Evolutionary conservation across 2,113 vertebrate species (phyloP).

Genomic region (Equus przewalskii): DNA sequence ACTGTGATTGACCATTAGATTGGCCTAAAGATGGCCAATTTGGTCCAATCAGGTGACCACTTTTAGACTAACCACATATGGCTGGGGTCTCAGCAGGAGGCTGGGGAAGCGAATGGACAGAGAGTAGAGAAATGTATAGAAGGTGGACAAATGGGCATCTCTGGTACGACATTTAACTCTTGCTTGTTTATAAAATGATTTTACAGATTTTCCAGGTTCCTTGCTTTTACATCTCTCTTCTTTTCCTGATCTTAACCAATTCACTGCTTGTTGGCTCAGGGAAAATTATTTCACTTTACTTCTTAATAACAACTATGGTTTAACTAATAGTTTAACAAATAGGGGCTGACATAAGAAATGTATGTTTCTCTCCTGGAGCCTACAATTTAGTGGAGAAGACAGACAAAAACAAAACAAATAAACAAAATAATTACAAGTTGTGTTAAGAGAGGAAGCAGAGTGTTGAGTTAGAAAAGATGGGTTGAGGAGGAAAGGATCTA

Average conservation of each 20-base stretch:
- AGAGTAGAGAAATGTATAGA: background rate
- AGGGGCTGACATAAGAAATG: background rate
- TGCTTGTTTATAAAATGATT: background rate
- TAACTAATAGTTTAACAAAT: conserved; percentile 51
- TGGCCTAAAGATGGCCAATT: background rate
- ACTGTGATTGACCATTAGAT: background rate
- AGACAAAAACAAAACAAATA: background rate
- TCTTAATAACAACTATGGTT: conserved; percentile 45
- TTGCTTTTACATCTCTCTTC: background rate
- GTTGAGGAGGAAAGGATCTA: background rate
- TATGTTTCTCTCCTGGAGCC: conserved; percentile 46
- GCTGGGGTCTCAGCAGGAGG: background rate
- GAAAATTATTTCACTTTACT: background rate
- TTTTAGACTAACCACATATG: background rate
- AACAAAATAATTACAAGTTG: conserved; percentile 69
- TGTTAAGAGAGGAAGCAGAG: background rate
- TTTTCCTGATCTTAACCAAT: background rate
- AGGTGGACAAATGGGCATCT: background rate
- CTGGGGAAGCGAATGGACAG: background rate
- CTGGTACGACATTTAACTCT: background rate
- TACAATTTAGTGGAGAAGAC: conserved; percentile 50
- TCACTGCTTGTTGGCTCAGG: background rate
- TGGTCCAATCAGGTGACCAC: background rate
- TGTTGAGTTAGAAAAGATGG: background rate
- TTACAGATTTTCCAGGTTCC: background rate